Conservation (phyloP, 2,113 vertebrate genomes). For the Rutilus rutilus region DNA sequence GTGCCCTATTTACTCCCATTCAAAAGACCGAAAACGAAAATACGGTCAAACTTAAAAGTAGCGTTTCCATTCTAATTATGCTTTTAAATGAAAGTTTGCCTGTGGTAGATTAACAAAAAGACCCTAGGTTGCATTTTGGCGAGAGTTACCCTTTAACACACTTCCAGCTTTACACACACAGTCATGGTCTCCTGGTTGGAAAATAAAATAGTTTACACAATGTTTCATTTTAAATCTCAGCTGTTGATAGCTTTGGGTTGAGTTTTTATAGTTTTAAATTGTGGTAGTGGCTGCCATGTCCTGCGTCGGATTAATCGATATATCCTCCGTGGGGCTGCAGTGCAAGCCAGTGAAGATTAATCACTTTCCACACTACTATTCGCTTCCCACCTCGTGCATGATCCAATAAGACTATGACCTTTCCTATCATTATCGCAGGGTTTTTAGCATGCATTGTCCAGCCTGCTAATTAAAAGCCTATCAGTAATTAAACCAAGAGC, state of each 20-base stretch:
- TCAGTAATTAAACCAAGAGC: constrained; percentile 69
- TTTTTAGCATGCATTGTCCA: constrained; percentile 48
- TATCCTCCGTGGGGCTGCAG: constrained; percentile 39
- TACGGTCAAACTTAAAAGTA: too few species aligned
- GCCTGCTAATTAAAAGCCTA: constrained; percentile 73
- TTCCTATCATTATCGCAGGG: constrained; percentile 45
- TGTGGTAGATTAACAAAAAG: too few species aligned
- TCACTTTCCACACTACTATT: constrained; percentile 38
- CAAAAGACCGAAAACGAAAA: too few species aligned
- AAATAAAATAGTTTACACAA: background rate
- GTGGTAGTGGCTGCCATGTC: constrained; percentile 49
- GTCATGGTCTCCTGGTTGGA: background rate
- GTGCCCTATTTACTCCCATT: too few species aligned
- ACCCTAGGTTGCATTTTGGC: too few species aligned
- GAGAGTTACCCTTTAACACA: background rate
- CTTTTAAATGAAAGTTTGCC: too few species aligned
- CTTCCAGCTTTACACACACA: background rate
- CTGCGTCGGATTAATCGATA: constrained; percentile 50
- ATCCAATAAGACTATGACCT: constrained; percentile 54
- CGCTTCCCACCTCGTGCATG: constrained; percentile 19
- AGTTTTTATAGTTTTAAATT: constrained; percentile 55
- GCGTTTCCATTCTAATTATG: too few species aligned
- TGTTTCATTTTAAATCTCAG: constrained; percentile 24
- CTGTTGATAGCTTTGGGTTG: constrained; percentile 34
- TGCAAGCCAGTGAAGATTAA: constrained; percentile 47